Percentiles rank a stretch among this genome's conserved stretches.
phyloP scores from a whole-genome alignment of 2,888 invertebrate genomes.

The Automeris io region DNA sequence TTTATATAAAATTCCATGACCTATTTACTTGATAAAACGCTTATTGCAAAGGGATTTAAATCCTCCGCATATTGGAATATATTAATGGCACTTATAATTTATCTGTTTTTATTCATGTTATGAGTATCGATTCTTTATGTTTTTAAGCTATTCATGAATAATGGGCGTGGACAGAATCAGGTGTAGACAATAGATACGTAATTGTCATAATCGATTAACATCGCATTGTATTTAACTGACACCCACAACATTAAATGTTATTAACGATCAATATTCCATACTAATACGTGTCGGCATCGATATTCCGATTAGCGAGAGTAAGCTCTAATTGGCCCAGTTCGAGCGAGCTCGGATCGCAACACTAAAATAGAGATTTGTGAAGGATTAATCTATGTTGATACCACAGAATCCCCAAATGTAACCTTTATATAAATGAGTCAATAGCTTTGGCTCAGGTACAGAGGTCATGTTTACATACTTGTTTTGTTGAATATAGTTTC shows the following conservation, averaged over 20 bases:
- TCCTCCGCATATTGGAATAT: too few species aligned
- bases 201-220: neutral
- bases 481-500: neutral
- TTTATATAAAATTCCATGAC: too few species aligned
- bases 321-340: conserved; percentile 71
- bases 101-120: too few species aligned
- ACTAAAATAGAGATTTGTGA: conserved; percentile 69
- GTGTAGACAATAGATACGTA: neutral
- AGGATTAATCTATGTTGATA: conserved; percentile 61
- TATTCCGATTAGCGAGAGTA: conserved; percentile 53
- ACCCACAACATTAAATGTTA: conserved; percentile 5
- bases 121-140: too few species aligned
- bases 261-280: conserved; percentile 8
- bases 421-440: conserved; percentile 56
- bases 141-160: too few species aligned
- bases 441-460: conserved; percentile 18
- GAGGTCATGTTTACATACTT: conserved; percentile 3
- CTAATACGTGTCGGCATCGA: conserved; percentile 26
- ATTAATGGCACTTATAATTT: too few species aligned
- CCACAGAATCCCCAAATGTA: conserved; percentile 49
- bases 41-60: too few species aligned
- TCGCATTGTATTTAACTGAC: neutral
- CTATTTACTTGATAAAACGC: too few species aligned
- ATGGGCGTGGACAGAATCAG: too few species aligned
- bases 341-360: conserved; percentile 52